Evolutionary conservation across 2,113 vertebrate genomes (phyloP).

Genomic region (Grus americana): DNA sequence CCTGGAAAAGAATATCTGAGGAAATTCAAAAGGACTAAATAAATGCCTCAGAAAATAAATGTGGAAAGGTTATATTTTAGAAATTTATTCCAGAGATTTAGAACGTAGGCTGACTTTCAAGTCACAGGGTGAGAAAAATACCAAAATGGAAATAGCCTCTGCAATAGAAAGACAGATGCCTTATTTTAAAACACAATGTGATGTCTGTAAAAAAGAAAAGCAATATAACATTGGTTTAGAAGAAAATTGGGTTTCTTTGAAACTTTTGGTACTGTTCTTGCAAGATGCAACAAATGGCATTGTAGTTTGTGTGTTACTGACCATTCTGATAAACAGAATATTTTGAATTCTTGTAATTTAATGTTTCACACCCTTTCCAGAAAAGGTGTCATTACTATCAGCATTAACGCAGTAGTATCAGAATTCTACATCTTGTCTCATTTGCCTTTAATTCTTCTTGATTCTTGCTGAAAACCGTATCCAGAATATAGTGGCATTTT

Average conservation of each 20-base stretch:
- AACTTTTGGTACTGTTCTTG: not conserved
- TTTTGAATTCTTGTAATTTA: not conserved
- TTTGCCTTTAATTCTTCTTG: not conserved
- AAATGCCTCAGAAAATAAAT: constrained; percentile 23
- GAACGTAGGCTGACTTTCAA: constrained; percentile 21
- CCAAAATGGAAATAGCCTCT: constrained; percentile 30
- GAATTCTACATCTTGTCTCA: not conserved
- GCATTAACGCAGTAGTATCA: not conserved
- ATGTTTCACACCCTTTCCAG: not conserved
- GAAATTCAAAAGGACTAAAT: constrained; percentile 6
- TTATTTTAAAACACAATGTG: constrained; percentile 1
- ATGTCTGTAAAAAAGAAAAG: not conserved
- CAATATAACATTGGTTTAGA: not conserved
- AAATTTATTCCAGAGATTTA: constrained; percentile 24
- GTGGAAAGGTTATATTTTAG: constrained; percentile 20
- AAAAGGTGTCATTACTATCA: not conserved
- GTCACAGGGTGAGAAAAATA: constrained; percentile 36
- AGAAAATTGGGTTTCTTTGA: not conserved
- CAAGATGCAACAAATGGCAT: not conserved
- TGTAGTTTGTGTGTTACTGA: not conserved
- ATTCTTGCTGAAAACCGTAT: not conserved
- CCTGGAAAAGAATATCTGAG: not conserved
- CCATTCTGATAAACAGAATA: not conserved
- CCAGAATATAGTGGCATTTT: not conserved
- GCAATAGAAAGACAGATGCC: not conserved